phyloP scores from a whole-genome alignment of 2,888 invertebrate genomes.

The Dinocampus coccinellae region DNA sequence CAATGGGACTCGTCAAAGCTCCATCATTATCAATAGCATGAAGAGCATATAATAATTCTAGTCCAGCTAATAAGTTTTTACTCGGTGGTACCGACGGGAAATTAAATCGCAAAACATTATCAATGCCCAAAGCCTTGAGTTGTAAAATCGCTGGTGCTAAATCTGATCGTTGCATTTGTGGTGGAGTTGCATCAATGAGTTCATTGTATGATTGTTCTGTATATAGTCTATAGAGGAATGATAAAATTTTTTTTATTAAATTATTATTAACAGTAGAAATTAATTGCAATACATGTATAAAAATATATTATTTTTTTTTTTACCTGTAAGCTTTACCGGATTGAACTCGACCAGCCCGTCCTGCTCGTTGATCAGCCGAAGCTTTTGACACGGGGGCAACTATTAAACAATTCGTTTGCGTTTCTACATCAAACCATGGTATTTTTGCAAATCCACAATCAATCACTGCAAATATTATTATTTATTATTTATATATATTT shows the following conservation, averaged over 20 bases:
- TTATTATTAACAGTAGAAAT: not conserved
- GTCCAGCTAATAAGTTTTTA: constrained; percentile 83
- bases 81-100: constrained; percentile 95
- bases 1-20: constrained; percentile 82
- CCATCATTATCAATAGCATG: constrained; percentile 84
- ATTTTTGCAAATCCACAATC: constrained; percentile 97
- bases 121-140: constrained; percentile 93
- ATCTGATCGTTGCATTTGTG: constrained; percentile 94
- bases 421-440: constrained; percentile 87
- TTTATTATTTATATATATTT: not conserved
- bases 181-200: constrained; percentile 81
- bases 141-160: constrained; percentile 88
- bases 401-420: constrained; percentile 87
- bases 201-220: constrained; percentile 82
- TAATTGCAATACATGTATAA: not conserved
- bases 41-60: constrained; percentile 91
- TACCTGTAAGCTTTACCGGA: constrained; percentile 88
- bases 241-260: not conserved
- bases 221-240: constrained; percentile 74
- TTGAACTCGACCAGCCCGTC: constrained; percentile 88
- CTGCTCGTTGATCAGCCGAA: constrained; percentile 92
- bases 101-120: constrained; percentile 90
- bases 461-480: constrained; percentile 67
- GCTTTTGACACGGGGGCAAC: constrained; percentile 88
- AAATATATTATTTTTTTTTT: constrained; percentile 12